phyloP scores from a whole-genome alignment of 2,113 vertebrate species.

The Seriola rivoliana region DNA sequence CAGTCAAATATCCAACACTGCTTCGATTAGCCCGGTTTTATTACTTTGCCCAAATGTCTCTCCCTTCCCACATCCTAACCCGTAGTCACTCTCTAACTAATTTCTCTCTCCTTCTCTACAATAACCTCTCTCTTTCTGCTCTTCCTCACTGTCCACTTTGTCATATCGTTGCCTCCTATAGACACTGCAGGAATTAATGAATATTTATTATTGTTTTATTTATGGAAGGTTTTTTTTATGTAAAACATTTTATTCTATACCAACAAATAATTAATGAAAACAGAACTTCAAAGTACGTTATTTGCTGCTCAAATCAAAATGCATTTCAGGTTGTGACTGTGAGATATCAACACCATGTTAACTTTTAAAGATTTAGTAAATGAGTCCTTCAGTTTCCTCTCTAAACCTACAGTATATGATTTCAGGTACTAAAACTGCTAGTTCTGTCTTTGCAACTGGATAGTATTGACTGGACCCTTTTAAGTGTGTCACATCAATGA shows the following conservation, averaged over 20 bases:
- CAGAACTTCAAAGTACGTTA: no score
- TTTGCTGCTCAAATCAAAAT: no score
- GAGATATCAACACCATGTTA: no score
- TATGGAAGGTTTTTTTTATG: not conserved
- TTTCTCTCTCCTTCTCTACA: conserved; percentile 17
- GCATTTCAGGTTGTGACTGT: no score
- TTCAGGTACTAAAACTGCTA: not conserved
- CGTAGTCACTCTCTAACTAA: conserved; percentile 44
- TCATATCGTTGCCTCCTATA: no score
- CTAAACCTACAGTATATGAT: no score
- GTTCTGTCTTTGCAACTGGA: not conserved
- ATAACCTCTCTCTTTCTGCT: conserved; percentile 24
- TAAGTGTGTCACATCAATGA: no score
- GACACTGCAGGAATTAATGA: not conserved
- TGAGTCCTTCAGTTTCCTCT: no score
- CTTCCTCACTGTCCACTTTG: conserved; percentile 9
- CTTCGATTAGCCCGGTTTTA: conserved; percentile 81
- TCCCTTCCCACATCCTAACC: conserved; percentile 43
- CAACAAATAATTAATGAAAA: no score
- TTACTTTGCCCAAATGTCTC: conserved; percentile 68
- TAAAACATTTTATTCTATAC: no score
- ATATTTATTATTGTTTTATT: not conserved
- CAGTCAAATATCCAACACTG: conserved; percentile 80
- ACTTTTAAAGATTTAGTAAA: no score
- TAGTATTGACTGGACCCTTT: not conserved